Evolutionary conservation across 2,113 vertebrate genomes (phyloP).

Genomic region (Protobothrops flavoviridis): DNA sequence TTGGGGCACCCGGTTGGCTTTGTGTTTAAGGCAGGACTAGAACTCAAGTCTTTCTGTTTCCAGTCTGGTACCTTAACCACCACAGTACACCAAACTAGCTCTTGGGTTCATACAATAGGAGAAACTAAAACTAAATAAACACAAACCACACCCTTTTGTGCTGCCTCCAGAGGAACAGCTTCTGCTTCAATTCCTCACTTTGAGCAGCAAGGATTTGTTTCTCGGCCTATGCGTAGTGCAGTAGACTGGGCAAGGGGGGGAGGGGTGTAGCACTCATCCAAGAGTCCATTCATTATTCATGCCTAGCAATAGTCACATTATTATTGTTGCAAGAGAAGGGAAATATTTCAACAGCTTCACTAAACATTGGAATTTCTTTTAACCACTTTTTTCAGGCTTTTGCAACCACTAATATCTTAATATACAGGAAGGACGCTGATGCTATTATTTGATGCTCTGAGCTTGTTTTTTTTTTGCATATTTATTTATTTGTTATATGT

Average conservation of each 20-base stretch:
- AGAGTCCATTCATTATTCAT: background rate
- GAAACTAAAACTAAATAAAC: background rate
- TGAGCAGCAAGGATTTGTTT: background rate
- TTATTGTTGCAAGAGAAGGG: background rate
- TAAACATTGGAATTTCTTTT: background rate
- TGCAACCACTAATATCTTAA: background rate
- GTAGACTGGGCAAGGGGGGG: background rate
- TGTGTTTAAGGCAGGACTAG: background rate
- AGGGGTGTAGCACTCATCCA: background rate
- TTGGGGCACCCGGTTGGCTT: background rate
- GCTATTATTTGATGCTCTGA: too few species aligned
- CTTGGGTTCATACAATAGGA: background rate
- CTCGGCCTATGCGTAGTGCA: background rate
- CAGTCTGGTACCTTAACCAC: background rate
- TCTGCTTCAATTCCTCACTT: background rate
- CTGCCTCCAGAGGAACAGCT: background rate
- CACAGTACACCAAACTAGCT: background rate
- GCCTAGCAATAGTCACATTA: background rate
- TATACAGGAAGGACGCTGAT: background rate
- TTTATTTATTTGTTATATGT: background rate
- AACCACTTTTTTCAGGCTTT: background rate
- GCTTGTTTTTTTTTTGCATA: background rate
- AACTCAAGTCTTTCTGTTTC: background rate
- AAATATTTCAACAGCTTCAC: background rate
- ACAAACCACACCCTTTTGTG: background rate